A percentile compares a stretch with the other conserved stretches of the same genome.
Conservation (phyloP, 37 sponge, comb jelly and placozoan species). For the Beroe ovata region DNA sequence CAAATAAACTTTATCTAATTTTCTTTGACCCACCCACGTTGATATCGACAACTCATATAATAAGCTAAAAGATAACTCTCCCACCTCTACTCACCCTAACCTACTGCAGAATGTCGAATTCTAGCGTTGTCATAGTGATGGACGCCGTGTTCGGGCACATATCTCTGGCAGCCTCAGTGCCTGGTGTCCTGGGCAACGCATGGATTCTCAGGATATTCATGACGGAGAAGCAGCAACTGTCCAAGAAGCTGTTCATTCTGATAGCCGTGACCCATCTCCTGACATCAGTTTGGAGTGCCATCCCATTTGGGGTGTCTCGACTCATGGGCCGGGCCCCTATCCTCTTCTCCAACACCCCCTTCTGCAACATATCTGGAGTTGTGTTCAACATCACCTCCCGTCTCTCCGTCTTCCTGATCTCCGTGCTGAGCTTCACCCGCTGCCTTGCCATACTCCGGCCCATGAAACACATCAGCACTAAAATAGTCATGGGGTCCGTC, state of each 20-base stretch:
- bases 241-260: slow-evolving; percentile 43
- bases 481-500: neutral
- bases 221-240: slow-evolving; percentile 19
- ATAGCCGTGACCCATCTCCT: slow-evolving; percentile 18
- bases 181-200: slow-evolving; percentile 26
- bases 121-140: neutral
- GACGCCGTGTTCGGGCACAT: neutral
- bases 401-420: slow-evolving; percentile 62
- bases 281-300: slow-evolving; percentile 33
- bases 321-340: neutral
- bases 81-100: too few species aligned
- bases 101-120: slow-evolving; percentile 51
- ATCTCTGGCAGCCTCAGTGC: neutral
- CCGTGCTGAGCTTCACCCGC: slow-evolving; percentile 61
- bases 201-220: slow-evolving; percentile 28
- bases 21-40: too few species aligned
- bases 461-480: slow-evolving; percentile 13
- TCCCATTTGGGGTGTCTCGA: slow-evolving; percentile 29
- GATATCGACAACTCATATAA: too few species aligned
- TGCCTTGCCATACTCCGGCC: slow-evolving; percentile 44
- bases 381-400: slow-evolving; percentile 66
- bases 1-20: too few species aligned
- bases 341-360: neutral
- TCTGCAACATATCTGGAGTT: slow-evolving; percentile 50
- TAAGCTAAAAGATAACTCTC: too few species aligned